Evolutionary conservation across 2,797 vertebrate genomes (phyloP), one percentile per base, ranked within the genome.

Genomic region (Gymnothorax reevesii): DNA sequence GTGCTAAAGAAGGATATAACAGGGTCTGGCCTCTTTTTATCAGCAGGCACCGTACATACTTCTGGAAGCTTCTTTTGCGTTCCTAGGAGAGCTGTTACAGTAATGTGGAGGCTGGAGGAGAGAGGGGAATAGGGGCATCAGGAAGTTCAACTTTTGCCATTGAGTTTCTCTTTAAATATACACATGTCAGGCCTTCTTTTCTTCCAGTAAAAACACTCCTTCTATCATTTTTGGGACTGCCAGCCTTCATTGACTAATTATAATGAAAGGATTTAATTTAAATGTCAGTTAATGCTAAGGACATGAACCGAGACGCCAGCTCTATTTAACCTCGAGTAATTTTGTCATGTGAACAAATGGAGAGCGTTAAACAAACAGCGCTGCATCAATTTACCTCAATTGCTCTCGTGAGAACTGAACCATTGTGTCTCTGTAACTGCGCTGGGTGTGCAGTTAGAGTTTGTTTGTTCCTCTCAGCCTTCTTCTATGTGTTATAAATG

Each of bases 41-140:
- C 49, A 55, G 77, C 77, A n/a, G 52, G 77, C 77, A 54, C 77
- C 52, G 75, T 12, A 52, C 12, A 80, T 79, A 79, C 15, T 42
- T 80, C 77, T 55, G 77, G 77, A 80, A 80, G 77, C 77, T 55
- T 54, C 49, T 80, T 49, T 20, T 52, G 22, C 7, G 73, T 49
- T 55, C 52, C 77, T 80, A 52, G 8, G 52, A 80, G 77, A 52
- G 73, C 73, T 49, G 73, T 42, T 77, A 52, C 73, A 77, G 42
- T 20, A 77, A 12, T 49, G 73, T 17, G 42, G 33, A 49, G 49
- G 73, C 33, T 49, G 12, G 13, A 6, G 20, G 13, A 42, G 42
- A 15, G 73, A 33, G 71, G 71, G 73, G 73, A 55, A 22, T 12
- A 52, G 49, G 25, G 64, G 64, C 64, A 69, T n/a, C 33, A 15